Base-by-base conservation (phyloP, 2,797 vertebrate species). In the Phalanger gymnotis region DNA sequence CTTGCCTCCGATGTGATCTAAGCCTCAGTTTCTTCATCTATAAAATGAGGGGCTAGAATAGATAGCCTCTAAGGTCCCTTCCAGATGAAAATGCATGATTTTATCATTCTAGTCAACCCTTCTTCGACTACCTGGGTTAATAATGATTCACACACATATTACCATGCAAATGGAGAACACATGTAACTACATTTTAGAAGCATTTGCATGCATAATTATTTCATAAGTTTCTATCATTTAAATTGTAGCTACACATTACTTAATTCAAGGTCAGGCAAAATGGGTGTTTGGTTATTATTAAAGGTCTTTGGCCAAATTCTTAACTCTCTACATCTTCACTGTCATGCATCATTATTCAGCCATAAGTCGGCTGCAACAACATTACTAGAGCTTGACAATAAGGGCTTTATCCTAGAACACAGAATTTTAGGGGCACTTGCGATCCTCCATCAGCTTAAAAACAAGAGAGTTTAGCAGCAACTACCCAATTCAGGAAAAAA, bases 241-340 rank as follows among this genome's bases (percentile, higher is more conserved):
- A 87, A 2, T 54, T 47, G n/a, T 53, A 54, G 19, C 16, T 22
- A 19, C 27, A 54, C 25, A 54, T 92, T 87, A 93, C 66, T 31
- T 47, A 40, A 87, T 51, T 40, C 4, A 53, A 93, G 89, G 52
- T 19, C 91, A 40, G 3, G 58, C 22, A 66, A 22, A 94, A 90
- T 66, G 25, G 30, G 25, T 93, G n/a, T 31, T 66, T 90, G 66
- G 19, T 0, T 92, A 92, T 96, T 90, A 90, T 95, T 81, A 95
- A 95, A 90, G 81, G 12, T 34, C 25, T 73, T 9, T 53, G 54
- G 47, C 9, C 53, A 31, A 91, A 54, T 53, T 89, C 58, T 34
- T 92, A 0, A 28, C 54, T 94, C 94, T 90, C 28, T 2, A 95
- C 92, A 94, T 22, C 28, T 93, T 81, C 95, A 94, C 31, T 40